Conservation (phyloP, 30 jellyfish, hydroid and myxozoan genomes). For the Morbakka virulenta region DNA sequence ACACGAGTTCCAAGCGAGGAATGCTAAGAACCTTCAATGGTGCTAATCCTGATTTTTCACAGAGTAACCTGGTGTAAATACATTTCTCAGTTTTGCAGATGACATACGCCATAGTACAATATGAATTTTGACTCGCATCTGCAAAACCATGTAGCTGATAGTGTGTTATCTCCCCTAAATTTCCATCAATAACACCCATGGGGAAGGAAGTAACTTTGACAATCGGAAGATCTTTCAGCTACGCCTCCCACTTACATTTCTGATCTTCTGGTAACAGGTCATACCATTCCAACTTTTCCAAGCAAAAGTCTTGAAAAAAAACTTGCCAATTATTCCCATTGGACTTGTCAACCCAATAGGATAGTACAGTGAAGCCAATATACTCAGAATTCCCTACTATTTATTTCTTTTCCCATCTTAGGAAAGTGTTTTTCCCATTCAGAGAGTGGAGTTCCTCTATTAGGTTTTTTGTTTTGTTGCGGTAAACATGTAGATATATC, state of each 20-base stretch:
- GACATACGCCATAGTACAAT: conserved; percentile 11
- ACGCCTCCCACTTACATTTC: conserved; percentile 10
- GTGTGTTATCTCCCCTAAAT: conserved; percentile 24
- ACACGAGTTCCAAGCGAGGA: conserved; percentile 55
- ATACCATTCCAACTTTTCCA: conserved; percentile 30
- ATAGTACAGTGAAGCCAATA: too few species aligned
- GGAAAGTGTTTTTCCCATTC: too few species aligned
- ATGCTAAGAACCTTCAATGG: conserved; percentile 40
- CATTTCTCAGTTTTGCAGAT: conserved; percentile 12
- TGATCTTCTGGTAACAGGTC: conserved; percentile 25
- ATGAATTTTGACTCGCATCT: conserved; percentile 50
- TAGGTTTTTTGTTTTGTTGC: too few species aligned
- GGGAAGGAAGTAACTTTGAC: neutral
- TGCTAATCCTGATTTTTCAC: conserved; percentile 55
- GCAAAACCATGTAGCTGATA: conserved; percentile 56
- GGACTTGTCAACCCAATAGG: too few species aligned
- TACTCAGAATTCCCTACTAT: too few species aligned
- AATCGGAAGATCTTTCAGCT: conserved; percentile 12
- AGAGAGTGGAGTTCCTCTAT: too few species aligned
- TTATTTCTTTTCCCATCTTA: too few species aligned
- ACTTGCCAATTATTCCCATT: too few species aligned
- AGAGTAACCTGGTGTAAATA: conserved; percentile 4
- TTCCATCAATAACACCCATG: conserved; percentile 7
- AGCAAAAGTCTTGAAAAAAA: conserved; percentile 25
- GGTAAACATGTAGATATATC: too few species aligned